Evolutionary conservation across 2,797 vertebrate genomes (phyloP).

Genomic region (Sylvia borin): DNA sequence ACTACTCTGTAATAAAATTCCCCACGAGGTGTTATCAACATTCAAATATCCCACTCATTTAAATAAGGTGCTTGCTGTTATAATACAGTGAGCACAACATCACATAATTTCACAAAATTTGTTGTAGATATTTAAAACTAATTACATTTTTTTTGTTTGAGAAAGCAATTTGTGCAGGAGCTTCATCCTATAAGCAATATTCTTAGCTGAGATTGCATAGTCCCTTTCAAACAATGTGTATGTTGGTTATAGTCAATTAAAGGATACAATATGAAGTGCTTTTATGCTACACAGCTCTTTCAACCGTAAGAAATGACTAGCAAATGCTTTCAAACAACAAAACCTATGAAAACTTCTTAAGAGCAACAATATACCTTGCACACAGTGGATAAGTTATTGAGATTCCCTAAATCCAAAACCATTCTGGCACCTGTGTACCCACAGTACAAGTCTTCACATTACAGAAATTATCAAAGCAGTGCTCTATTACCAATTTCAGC

Average conservation of each 20-base stretch:
- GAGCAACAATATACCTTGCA: neutral
- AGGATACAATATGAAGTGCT: neutral
- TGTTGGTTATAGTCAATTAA: constrained; percentile 32
- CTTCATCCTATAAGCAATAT: neutral
- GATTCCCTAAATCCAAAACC: neutral
- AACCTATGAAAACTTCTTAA: neutral
- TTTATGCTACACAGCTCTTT: neutral
- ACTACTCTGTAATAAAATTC: neutral
- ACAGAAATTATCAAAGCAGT: neutral
- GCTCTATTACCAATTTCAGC: neutral
- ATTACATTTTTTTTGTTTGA: neutral
- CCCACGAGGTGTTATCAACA: neutral
- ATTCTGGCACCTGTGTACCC: neutral
- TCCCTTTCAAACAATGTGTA: neutral
- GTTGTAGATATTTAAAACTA: neutral
- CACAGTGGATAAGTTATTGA: neutral
- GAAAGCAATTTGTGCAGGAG: neutral
- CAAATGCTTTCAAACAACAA: neutral
- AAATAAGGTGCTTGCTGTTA: fast-evolving
- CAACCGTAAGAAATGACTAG: neutral
- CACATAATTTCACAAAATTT: neutral
- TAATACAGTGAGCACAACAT: neutral
- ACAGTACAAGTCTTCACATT: neutral
- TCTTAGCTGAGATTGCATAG: neutral
- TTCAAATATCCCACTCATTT: neutral